Evolutionary conservation across 2,888 invertebrate species (phyloP), one percentile per base, ranked within the genome.

Genomic region (Drosophila kuntzei): DNA sequence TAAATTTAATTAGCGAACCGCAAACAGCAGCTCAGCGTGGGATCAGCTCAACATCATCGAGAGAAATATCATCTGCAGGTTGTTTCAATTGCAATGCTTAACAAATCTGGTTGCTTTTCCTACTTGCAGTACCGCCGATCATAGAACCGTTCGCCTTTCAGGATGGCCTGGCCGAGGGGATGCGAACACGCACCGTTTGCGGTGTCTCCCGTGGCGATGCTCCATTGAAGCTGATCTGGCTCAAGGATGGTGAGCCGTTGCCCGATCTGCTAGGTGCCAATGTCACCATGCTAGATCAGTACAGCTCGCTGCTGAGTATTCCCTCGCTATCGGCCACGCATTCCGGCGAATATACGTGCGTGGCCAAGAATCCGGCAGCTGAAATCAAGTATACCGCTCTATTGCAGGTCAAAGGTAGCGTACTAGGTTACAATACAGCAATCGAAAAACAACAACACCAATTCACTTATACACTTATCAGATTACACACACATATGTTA

Each of bases 101-200:
- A 81, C 76, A 46, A 67, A 22, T 83, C 46, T 86, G 72, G 82
- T 79, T 87, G 63, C 39, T 77, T 79, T 64, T 87, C 73, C 79
- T 86, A 80, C 82, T 93, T 94, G 92, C 95, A 96, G 96, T 96
- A 94, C 96, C 96, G 93, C 96, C 96, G 93, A 95, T 95, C 94
- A 96, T 96, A 94, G 95, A 95, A 94, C 95, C 96, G 93, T 96
- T 96, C 95, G 94, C 94, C 94, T 96, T 96, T 94, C 95, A 95
- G 95, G 96, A 95, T 93, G 95, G 95, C 92, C 94, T 96, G 92
- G 95, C 95, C 92, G 95, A 96, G 93, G 95, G 95, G 93, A 95
- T 95, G 95, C 94, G 96, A 92, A 96, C 96, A 85, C 95, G 96
- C 92, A 95, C 95, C 92, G 95, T 96, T 92, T 96, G 96, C 93